Evolutionary conservation across 2,888 invertebrate genomes (phyloP).

Genomic region (Zonitis immaculata): DNA sequence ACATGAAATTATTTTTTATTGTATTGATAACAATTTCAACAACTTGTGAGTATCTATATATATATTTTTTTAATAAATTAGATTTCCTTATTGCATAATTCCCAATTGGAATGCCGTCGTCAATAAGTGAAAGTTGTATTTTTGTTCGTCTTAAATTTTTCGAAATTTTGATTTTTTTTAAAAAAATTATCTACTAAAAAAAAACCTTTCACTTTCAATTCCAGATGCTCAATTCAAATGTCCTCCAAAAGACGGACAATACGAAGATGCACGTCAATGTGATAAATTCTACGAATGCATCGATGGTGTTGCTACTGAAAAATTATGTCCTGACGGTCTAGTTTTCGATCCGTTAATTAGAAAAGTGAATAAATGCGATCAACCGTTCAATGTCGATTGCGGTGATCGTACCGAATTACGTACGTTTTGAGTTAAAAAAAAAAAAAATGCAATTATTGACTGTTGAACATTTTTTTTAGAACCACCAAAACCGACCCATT

Average conservation of each 20-base stretch:
- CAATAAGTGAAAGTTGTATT: not conserved
- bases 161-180: not conserved
- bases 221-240: constrained; percentile 64
- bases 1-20: constrained; percentile 31
- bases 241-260: constrained; percentile 76
- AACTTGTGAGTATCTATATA: constrained; percentile 31
- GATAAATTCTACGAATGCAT: constrained; percentile 81
- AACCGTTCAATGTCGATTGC: constrained; percentile 88
- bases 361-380: constrained; percentile 87
- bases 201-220: constrained; percentile 12
- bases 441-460: not conserved
- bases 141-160: not conserved
- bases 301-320: constrained; percentile 67
- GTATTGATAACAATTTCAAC: constrained; percentile 28
- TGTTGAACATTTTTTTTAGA: constrained; percentile 56
- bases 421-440: too few species aligned
- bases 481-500: constrained; percentile 64
- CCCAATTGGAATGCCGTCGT: not conserved
- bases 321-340: constrained; percentile 82
- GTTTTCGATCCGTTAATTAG: constrained; percentile 82
- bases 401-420: constrained; percentile 83
- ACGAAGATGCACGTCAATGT: constrained; percentile 74
- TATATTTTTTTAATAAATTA: too few species aligned
- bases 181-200: constrained; percentile 11
- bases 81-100: not conserved